Evolutionary conservation across 1,140 invertebrate species (phyloP).

Genomic region (Eubasilissa regina): DNA sequence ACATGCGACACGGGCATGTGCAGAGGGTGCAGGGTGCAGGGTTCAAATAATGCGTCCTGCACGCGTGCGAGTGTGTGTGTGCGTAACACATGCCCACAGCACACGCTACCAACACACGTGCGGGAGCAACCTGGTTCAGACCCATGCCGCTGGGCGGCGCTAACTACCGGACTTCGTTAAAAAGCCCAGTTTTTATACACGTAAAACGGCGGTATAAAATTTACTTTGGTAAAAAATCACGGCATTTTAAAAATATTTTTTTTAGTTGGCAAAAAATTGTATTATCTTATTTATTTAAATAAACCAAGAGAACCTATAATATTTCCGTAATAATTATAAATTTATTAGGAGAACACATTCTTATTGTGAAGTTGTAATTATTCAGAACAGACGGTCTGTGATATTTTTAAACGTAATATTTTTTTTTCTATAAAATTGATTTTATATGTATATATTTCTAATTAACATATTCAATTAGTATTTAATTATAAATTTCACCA

Average conservation of each 20-base stretch:
- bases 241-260: slow-evolving; percentile 17
- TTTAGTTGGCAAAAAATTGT: background rate
- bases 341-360: too few relatives aligned
- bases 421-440: too few relatives aligned
- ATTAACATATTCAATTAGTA: too few relatives aligned
- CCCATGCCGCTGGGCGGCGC: slow-evolving; percentile 26
- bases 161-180: slow-evolving; percentile 23
- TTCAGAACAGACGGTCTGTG: too few relatives aligned
- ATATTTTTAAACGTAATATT: too few relatives aligned
- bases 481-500: too few relatives aligned
- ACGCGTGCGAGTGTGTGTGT: background rate
- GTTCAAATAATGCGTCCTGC: background rate
- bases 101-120: slow-evolving; percentile 16
- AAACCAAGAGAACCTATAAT: too few relatives aligned
- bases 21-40: too few relatives aligned
- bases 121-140: background rate
- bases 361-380: too few relatives aligned
- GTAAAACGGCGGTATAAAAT: slow-evolving; percentile 4
- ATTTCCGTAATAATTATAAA: too few relatives aligned
- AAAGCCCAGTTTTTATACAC: background rate
- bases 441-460: too few relatives aligned
- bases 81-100: slow-evolving; percentile 9
- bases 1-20: background rate
- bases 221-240: slow-evolving; percentile 21
- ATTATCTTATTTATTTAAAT: background rate